Evolutionary conservation across 2,888 invertebrate genomes (phyloP), one percentile per base, ranked within the genome.

Genomic region (Synanthedon andrenaeformis): DNA sequence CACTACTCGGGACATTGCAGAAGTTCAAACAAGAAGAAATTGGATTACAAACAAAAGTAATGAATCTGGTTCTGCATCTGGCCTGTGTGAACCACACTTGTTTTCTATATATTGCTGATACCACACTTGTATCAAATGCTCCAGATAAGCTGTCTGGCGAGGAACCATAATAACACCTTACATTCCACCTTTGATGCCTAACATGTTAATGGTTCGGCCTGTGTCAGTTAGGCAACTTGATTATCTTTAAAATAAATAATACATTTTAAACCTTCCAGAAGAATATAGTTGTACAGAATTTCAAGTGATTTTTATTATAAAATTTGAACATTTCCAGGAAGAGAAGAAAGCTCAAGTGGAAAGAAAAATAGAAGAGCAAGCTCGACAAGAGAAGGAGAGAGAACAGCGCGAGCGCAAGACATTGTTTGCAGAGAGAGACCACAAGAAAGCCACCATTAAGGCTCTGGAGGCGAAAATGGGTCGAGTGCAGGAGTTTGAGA

Each of bases 21-120:
- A 96, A 96, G 77, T 99, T 99, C 76, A 94, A 96, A 67, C 95
- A 96, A 71, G 98, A 98, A 72, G 97, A 98, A 82, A 95, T 95
- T 55, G 93, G 93, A 54, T 84, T 96, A 60, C 96, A 96, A 78
- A 93, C 94, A 65, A 96, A 94, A 88, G 86, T 84, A 53, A 52
- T 49, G 1, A 45, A 45, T 49, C 23, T 23, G 23, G 23, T 23
- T 5, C 4, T 23, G 1, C 4, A 1, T 23, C 35, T 35, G 8
- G 8, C 91, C 95, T 63, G 89, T 89, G 3, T 66, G 73, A 48
- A 48, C 6, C 6, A 10, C 14, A 35, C 35, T 35, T 35, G 28
- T 35, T 8, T 35, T 35, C 28, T 28, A 28, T n/a, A n/a, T n/a
- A n/a, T n/a, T n/a, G n/a, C n/a, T n/a, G n/a, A n/a, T n/a, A n/a